Base-by-base conservation (phyloP, 2,113 vertebrate genomes). In the Eupsittula cactorum region DNA sequence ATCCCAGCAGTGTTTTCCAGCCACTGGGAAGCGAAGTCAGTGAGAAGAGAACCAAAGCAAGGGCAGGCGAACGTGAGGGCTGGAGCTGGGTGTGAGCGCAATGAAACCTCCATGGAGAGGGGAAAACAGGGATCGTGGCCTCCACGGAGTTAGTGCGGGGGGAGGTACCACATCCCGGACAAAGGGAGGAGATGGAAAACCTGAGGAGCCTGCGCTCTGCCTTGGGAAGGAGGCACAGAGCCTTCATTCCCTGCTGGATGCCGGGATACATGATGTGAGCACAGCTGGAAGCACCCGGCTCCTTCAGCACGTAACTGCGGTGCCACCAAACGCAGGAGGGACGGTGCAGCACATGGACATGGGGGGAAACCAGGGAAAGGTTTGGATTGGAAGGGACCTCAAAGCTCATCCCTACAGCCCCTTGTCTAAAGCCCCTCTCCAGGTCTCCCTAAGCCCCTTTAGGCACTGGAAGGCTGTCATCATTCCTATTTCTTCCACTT, bases 321-420 rank as follows among this genome's bases (percentile, higher is more conserved):
- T 35, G 35, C 31, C 50, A 60, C 19, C 3, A 23, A n/a, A 35
- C 0, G 33, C 77, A 81, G 53, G n/a, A 55, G 18, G 27, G 35
- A 21, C 63, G 33, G 41, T 1, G 33, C 64, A 16, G 37, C 37
- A 8, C 74, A 69, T 15, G 37, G n/a, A 18, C 4, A 3, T 0
- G 0, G 59, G 33, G 12, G 46, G 31, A 52, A 70, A 37, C 5
- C 35, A n/a, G 3, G 1, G 5, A 77, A 37, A 6, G 33, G 20
- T 23, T 23, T n/a, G 57, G 57, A n/a, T 5, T n/a, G 20, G 33
- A 57, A 57, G 33, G 20, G 55, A 57, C 31, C 33, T 57, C 13
- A 33, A 33, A 57, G 31, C 55, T 57, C 55, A 23, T n/a, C 13
- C 33, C 55, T 57, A 23, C 33, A n/a, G 33, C 9, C 57, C 57